Conservation (phyloP, 2,888 invertebrate species). For the Drosophila hamatofila region DNA sequence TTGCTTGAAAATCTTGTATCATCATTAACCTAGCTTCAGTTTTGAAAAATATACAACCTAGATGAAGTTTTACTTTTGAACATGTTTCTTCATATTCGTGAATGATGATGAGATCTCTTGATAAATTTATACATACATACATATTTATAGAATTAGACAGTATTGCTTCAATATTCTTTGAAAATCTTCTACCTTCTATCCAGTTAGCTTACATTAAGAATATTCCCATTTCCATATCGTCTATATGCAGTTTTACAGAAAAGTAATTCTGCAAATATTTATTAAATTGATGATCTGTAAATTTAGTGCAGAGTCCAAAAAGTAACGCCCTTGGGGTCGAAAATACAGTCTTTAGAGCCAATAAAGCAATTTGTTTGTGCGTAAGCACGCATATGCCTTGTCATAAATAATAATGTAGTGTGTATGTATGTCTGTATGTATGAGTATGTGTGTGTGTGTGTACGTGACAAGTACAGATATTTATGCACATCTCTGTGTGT, state of each 20-base stretch:
- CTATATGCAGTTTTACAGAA: neutral
- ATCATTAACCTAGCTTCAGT: too few species aligned
- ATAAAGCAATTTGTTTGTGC: slow-evolving; percentile 46
- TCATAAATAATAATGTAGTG: slow-evolving; percentile 21
- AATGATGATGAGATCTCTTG: too few species aligned
- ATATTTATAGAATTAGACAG: too few species aligned
- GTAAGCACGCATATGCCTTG: slow-evolving; percentile 21
- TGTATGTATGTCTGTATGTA: neutral
- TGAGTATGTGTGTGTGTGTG: slow-evolving; percentile 10
- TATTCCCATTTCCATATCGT: neutral
- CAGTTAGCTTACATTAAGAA: too few species aligned
- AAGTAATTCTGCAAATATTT: neutral
- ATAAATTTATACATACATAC: too few species aligned
- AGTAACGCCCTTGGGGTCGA: slow-evolving; percentile 1
- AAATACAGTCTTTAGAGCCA: slow-evolving; percentile 35
- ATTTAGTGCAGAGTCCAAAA: neutral
- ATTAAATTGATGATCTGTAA: slow-evolving; percentile 10
- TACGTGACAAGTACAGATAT: slow-evolving; percentile 29
- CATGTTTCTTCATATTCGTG: too few species aligned
- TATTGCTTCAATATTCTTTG: too few species aligned
- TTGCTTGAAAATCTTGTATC: neutral
- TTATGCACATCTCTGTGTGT: slow-evolving; percentile 2
- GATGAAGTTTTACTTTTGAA: too few species aligned
- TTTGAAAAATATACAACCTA: too few species aligned
- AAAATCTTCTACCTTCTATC: too few species aligned